Evolutionary conservation across 2,797 vertebrate genomes (phyloP).

Genomic region (Jordanella pulchra): DNA sequence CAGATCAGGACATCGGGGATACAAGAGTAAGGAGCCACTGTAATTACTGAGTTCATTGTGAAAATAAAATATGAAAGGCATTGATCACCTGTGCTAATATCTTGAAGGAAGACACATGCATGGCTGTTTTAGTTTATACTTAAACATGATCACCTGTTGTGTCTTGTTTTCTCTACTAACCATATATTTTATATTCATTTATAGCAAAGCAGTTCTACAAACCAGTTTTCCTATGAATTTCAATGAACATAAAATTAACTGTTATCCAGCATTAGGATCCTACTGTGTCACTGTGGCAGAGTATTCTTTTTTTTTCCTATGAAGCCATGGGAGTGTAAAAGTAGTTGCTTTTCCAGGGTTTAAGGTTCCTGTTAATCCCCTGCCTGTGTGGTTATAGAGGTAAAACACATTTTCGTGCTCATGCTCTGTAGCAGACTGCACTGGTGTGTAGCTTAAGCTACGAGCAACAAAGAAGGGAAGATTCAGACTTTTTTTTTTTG

Average conservation of each 20-base stretch:
- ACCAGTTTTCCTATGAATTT: conserved; percentile 25
- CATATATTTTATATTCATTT: not conserved
- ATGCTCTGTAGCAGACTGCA: conserved; percentile 71
- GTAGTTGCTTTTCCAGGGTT: conserved; percentile 70
- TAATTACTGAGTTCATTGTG: conserved; percentile 67
- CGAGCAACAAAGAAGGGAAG: conserved; percentile 69
- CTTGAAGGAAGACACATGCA: conserved; percentile 14
- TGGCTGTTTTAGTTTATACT: conserved; percentile 9
- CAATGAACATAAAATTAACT: conserved; percentile 31
- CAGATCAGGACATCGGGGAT: conserved; percentile 66
- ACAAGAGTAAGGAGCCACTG: conserved; percentile 62
- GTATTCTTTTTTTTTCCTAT: conserved; percentile 45
- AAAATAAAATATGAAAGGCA: conserved; percentile 41
- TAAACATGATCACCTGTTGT: conserved; percentile 16
- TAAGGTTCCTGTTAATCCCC: conserved; percentile 75
- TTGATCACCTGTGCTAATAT: conserved; percentile 2
- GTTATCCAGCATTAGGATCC: conserved; percentile 26
- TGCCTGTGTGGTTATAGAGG: conserved; percentile 68
- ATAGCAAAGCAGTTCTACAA: conserved; percentile 15
- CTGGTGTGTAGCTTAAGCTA: conserved; percentile 78
- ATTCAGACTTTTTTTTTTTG: conserved; percentile 65
- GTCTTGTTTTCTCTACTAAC: conserved; percentile 9
- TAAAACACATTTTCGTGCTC: conserved; percentile 79
- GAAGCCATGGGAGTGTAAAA: conserved; percentile 60
- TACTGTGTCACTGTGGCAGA: conserved; percentile 48